Base-by-base conservation (phyloP, 1,140 invertebrate species). In the Plutomurus gul region DNA sequence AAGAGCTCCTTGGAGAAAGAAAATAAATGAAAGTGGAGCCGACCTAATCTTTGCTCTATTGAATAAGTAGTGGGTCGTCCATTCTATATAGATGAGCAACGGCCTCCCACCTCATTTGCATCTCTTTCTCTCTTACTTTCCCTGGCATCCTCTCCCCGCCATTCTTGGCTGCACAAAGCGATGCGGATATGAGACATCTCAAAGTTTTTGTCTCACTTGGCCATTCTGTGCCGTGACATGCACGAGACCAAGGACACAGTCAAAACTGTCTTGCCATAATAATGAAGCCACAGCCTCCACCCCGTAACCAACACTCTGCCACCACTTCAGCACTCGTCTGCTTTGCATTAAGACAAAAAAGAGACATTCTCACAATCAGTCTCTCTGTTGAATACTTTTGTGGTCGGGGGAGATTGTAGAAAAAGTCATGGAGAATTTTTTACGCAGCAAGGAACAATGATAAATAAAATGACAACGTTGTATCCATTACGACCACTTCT, bases 21-120 rank as follows among this genome's bases (percentile, higher is more conserved):
- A 46, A 65, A 65, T 65, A 65, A 65, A 65, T 65, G 36, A 37
- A 72, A 72, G 39, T 72, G 37, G 70, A 72, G 70, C 40, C 70
- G 25, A 72, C 40, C 36, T 72, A 72, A 72, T 72, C 70, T 72
- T 43, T 72, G 36, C 70, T 65, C 56, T 65, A 65, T 65, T 65
- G 56, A 65, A 65, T 65, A n/a, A n/a, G n/a, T n/a, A 65, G 56
- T 65, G 36, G 56, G 56, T 65, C 56, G 56, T 65, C 56, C 56
- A 65, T 65, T 65, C 56, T 36, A 65, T 65, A 65, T 65, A 65
- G 56, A 65, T 65, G 56, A 65, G 56, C 56, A 65, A 65, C 56
- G 56, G 56, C 56, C 56, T 65, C 56, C 56, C 56, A 65, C 56
- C 56, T 65, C 56, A 65, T 65, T 65, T 65, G 56, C 56, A 65